Evolutionary conservation across 2,888 invertebrate species (phyloP).

Genomic region (Brenthis ino): DNA sequence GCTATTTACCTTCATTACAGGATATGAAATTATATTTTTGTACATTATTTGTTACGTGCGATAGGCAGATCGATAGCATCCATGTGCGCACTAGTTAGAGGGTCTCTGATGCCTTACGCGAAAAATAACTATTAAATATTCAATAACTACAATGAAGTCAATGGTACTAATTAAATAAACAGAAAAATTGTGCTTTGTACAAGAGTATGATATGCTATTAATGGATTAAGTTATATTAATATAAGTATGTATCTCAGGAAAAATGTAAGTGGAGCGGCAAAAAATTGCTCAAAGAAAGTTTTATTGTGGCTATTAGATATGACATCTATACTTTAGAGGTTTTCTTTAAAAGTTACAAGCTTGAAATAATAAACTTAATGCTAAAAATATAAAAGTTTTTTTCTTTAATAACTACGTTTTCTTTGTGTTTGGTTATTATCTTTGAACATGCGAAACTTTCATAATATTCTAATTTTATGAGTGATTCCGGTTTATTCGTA

Average conservation of each 20-base stretch:
- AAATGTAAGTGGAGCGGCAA: conserved; percentile 2
- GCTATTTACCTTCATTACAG: too few relatives aligned
- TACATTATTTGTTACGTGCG: too few relatives aligned
- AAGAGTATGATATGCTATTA: too few relatives aligned
- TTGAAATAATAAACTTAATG: conserved; percentile 15
- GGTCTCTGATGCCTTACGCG: too few relatives aligned
- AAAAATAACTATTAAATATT: too few relatives aligned
- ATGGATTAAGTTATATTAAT: background rate
- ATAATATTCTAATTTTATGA: conserved; percentile 19
- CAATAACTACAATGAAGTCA: too few relatives aligned
- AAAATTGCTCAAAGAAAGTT: conserved; percentile 15
- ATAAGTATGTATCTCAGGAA: conserved; percentile 7
- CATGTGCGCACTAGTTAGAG: too few relatives aligned
- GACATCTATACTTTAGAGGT: conserved; percentile 9
- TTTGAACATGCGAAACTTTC: conserved; percentile 16
- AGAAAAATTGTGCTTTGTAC: too few relatives aligned
- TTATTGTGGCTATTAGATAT: conserved; percentile 18
- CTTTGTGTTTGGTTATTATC: conserved; percentile 16
- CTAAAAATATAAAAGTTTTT: conserved; percentile 15
- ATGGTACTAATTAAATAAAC: too few relatives aligned
- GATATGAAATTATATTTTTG: too few relatives aligned
- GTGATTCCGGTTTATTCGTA: conserved; percentile 9
- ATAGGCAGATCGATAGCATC: too few relatives aligned
- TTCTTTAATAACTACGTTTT: conserved; percentile 9
- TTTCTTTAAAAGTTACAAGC: conserved; percentile 14